Base-by-base conservation (phyloP, 2,888 invertebrate genomes). In the Ochropacha duplaris region DNA sequence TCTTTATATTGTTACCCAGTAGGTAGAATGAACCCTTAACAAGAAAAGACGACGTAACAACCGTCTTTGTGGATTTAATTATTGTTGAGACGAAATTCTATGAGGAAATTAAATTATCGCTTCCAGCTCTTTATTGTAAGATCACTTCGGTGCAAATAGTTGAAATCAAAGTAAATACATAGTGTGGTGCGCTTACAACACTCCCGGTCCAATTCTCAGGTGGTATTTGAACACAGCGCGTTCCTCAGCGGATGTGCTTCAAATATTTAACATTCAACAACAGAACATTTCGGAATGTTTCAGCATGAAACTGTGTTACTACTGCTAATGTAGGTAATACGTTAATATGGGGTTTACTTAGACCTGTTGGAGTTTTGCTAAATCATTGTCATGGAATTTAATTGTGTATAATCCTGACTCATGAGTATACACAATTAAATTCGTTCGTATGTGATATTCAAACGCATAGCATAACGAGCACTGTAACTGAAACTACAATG, bases 121-220 rank as follows among this genome's bases (percentile, higher is more conserved):
- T 44, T 57, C 60, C 57, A 59, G 62, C 60, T 60, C 60, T 60
- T 55, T 60, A 56, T 65, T 50, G 62, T 57, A 69, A 64, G 68
- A 65, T 67, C 64, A 57, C 57, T 59, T 56, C 54, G 54, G 50
- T 56, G 66, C 54, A 54, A 59, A 61, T 52, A 60, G 58, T 61
- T 68, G 62, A 72, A 74, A 75, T 74, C 78, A 77, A 75, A 74
- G 71, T 65, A 73, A 78, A 75, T 63, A 71, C 57, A 58, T 59
- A 54, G 54, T 49, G 62, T 68, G 55, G 57, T 31, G 59, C 55
- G 59, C 57, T 31, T 54, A 34, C 49, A 57, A 54, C 54, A 54
- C 57, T 31, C 52, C 31, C 22, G 22, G 31, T 55, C 22, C 55
- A 49, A 31, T 22, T 55, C 31, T 28, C 50, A 50, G 31, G 24